Percentiles rank a stretch among this genome's conserved stretches.
Conservation (phyloP, 1,140 invertebrate species). For the Panonychus citri region DNA sequence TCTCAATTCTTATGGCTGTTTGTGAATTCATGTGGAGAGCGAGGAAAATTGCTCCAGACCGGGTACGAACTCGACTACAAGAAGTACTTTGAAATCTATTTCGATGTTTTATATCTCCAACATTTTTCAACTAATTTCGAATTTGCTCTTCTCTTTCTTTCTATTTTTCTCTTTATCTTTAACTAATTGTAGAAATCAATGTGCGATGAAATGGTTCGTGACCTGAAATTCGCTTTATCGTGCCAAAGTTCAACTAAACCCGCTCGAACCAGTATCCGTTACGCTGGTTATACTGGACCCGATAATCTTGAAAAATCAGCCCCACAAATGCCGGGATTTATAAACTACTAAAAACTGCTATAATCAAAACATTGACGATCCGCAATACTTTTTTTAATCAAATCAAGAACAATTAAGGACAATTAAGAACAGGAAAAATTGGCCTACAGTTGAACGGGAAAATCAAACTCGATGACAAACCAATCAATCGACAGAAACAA, state of each 20-base stretch:
- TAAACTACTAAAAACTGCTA: no score
- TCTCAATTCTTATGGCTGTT: conserved; percentile 17
- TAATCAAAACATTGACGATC: no score
- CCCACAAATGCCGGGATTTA: neutral
- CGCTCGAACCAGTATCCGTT: neutral
- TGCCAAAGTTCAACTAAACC: conserved; percentile 18
- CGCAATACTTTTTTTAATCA: no score
- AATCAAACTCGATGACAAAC: no score
- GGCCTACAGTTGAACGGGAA: no score
- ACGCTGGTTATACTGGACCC: neutral
- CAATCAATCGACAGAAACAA: no score
- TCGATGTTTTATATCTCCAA: no score
- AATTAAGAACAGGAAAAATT: no score
- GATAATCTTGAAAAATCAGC: neutral
- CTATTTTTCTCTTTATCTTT: conserved; percentile 1
- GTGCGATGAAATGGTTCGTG: conserved; percentile 17
- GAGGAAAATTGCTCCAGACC: conserved; percentile 3
- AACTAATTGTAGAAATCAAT: conserved; percentile 13
- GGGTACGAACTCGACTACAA: neutral
- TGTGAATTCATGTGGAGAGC: conserved; percentile 15
- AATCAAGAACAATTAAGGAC: no score
- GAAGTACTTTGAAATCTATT: neutral
- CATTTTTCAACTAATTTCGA: neutral
- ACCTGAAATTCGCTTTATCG: conserved; percentile 18
- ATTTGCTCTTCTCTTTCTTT: neutral